Percentiles rank a stretch among this genome's conserved stretches.
Conservation (phyloP, 2,888 invertebrate species). For the Thalpophila matura region DNA sequence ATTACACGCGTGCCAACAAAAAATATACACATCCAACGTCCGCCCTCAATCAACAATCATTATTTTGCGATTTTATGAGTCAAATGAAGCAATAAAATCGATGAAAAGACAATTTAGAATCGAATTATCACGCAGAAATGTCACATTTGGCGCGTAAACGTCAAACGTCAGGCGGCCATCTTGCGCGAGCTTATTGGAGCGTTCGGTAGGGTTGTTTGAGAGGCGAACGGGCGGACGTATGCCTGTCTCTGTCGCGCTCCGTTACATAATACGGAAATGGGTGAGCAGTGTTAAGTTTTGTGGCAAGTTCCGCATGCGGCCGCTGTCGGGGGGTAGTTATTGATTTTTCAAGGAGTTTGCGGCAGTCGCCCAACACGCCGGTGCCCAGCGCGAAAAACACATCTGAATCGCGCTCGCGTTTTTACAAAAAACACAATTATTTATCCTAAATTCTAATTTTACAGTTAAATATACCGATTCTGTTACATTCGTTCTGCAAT, state of each 20-base stretch:
- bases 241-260: conserved; percentile 76
- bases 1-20: conserved; percentile 39
- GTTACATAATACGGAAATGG: conserved; percentile 89
- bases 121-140: conserved; percentile 80
- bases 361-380: conserved; percentile 88
- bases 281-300: conserved; percentile 84
- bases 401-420: conserved; percentile 84
- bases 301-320: conserved; percentile 88
- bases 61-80: conserved; percentile 67
- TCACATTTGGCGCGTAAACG: conserved; percentile 89
- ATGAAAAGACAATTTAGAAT: conserved; percentile 76
- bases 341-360: conserved; percentile 89
- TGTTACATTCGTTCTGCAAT: conserved; percentile 58
- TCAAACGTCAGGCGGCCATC: conserved; percentile 87
- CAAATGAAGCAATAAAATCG: conserved; percentile 82
- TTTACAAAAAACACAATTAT: conserved; percentile 75
- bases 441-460: conserved; percentile 71
- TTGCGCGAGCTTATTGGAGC: conserved; percentile 80
- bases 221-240: conserved; percentile 71
- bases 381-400: conserved; percentile 88
- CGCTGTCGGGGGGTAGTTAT: conserved; percentile 83
- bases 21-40: conserved; percentile 46
- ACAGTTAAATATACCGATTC: conserved; percentile 45
- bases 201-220: conserved; percentile 75
- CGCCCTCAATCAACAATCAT: conserved; percentile 62